Conservation (phyloP, 2,113 vertebrate species). For the Enhydra lutris region DNA sequence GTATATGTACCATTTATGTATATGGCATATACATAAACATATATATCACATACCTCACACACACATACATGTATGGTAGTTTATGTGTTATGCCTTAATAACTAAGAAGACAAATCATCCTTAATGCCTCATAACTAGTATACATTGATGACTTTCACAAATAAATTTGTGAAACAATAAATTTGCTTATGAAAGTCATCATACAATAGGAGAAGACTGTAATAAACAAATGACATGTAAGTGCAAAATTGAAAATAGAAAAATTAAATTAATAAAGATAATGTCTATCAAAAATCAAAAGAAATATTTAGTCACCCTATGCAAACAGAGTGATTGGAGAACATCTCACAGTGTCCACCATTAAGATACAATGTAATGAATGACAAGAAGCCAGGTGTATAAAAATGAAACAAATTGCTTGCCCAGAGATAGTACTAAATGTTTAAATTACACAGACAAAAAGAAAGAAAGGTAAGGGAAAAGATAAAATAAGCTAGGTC, state of each 20-base stretch:
- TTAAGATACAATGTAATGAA: neutral
- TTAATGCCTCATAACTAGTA: neutral
- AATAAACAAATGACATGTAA: neutral
- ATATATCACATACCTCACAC: neutral
- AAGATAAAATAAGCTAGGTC: neutral
- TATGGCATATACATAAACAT: neutral
- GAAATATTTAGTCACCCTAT: neutral
- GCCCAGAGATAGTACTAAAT: neutral
- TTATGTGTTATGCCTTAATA: neutral
- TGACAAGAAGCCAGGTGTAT: fast-evolving
- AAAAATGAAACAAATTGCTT: neutral
- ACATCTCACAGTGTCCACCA: neutral
- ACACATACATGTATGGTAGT: neutral
- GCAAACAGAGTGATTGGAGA: neutral
- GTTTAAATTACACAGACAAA: neutral
- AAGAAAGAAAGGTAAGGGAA: neutral
- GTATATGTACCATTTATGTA: neutral
- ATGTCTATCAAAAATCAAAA: neutral
- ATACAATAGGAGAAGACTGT: neutral
- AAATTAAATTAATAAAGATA: neutral
- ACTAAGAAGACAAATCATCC: neutral
- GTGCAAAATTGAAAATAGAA: neutral
- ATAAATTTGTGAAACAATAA: neutral
- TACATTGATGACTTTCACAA: neutral
- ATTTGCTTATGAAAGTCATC: neutral